Evolutionary conservation across 1,140 invertebrate genomes (phyloP).

Genomic region (Drosophila tropicalis): DNA sequence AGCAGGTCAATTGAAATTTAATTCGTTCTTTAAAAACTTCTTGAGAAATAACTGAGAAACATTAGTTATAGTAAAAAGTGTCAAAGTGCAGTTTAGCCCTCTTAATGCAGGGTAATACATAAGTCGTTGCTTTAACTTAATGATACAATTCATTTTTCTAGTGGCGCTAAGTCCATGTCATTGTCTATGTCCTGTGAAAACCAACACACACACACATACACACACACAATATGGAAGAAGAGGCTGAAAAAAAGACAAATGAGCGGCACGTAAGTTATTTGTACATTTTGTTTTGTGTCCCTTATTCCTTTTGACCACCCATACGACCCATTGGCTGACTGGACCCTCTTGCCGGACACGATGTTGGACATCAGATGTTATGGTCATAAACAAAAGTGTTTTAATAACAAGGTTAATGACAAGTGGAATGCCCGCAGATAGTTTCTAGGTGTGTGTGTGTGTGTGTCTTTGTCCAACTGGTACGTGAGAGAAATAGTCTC

Average conservation of each 20-base stretch:
- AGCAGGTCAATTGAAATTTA: too few species aligned
- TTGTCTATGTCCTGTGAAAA: conserved; percentile 26
- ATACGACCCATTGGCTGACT: too few species aligned
- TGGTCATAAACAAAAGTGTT: conserved; percentile 82
- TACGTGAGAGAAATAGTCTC: conserved; percentile 55
- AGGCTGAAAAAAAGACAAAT: conserved; percentile 48
- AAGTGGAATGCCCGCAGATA: conserved; percentile 69
- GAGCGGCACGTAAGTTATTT: conserved; percentile 81
- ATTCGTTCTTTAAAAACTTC: too few species aligned
- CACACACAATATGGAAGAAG: background rate
- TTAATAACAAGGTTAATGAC: conserved; percentile 83
- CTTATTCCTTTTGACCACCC: too few species aligned
- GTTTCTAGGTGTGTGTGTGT: background rate
- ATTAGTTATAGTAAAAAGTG: too few species aligned
- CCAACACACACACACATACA: background rate
- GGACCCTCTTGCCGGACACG: background rate
- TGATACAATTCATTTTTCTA: background rate
- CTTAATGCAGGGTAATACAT: too few species aligned
- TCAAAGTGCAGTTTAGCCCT: too few species aligned
- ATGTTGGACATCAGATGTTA: conserved; percentile 77
- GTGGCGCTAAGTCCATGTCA: conserved; percentile 22
- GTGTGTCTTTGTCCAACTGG: background rate
- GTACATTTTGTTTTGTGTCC: conserved; percentile 38
- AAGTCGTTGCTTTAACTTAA: too few species aligned
- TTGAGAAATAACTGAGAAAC: too few species aligned